Evolutionary conservation across 2,797 vertebrate genomes (phyloP).

Genomic region (Peromyscus melanophrys): DNA sequence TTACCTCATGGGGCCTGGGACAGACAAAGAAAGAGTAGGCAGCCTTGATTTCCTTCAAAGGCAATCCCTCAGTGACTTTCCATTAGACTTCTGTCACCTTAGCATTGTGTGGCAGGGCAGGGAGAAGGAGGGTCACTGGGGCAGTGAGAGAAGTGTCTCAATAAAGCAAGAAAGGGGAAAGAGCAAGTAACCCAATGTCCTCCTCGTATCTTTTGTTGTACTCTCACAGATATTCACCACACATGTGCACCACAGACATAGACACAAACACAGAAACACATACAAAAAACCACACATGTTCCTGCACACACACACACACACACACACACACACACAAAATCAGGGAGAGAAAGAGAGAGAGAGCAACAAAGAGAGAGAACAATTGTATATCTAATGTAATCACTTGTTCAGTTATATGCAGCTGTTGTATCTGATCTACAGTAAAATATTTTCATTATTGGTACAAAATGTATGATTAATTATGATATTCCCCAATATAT

Average conservation of each 20-base stretch:
- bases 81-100: no score
- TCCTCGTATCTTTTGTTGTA: neutral
- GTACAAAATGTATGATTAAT: neutral
- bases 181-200: no score
- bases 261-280: neutral
- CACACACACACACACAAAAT: neutral
- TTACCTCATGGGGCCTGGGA: neutral
- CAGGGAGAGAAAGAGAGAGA: neutral
- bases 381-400: neutral
- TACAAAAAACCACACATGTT: neutral
- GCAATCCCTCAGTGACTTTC: neutral
- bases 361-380: neutral
- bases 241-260: neutral
- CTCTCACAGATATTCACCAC: no score
- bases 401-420: neutral
- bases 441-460: neutral
- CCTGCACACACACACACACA: neutral
- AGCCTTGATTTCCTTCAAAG: neutral
- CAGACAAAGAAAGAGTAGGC: no score
- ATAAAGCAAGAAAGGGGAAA: neutral
- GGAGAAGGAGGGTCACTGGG: no score
- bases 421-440: neutral
- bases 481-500: neutral
- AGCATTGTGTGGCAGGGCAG: neutral
- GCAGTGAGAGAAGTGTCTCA: neutral